phyloP scores from a whole-genome alignment of 2,113 vertebrate genomes.

The Silurus asotus region DNA sequence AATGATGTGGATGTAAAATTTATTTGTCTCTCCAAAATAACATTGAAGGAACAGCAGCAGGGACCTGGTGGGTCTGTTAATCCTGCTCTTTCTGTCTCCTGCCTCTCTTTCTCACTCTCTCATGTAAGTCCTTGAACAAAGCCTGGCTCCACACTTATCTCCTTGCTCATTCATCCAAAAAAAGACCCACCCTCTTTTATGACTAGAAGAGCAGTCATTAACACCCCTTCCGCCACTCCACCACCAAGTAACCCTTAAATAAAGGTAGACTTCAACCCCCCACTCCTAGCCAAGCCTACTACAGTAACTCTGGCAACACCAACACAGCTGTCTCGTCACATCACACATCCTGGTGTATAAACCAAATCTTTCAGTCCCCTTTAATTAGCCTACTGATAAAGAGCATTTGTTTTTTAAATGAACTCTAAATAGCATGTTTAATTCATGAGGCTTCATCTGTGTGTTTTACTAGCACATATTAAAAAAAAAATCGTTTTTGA shows the following conservation, averaged over 20 bases:
- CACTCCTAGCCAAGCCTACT: constrained; percentile 1
- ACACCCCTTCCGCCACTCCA: constrained; percentile 56
- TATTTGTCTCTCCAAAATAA: neutral
- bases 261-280: constrained; percentile 47
- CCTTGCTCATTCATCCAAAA: constrained; percentile 68
- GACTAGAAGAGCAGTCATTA: constrained; percentile 64
- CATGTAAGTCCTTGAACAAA: constrained; percentile 63
- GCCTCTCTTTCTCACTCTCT: constrained; percentile 52
- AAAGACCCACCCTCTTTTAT: constrained; percentile 70
- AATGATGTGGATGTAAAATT: neutral
- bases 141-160: constrained; percentile 48
- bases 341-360: constrained; percentile 19
- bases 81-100: constrained; percentile 48
- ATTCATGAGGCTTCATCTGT: neutral
- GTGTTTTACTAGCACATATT: neutral
- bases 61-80: constrained; percentile 5
- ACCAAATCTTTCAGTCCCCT: neutral
- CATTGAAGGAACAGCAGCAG: neutral
- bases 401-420: constrained; percentile 3
- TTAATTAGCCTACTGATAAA: neutral
- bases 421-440: neutral
- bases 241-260: constrained; percentile 52
- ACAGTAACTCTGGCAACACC: constrained; percentile 30
- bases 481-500: neutral
- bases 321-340: constrained; percentile 38